Evolutionary conservation across 2,113 vertebrate genomes (phyloP).

Genomic region (Macrotus californicus): DNA sequence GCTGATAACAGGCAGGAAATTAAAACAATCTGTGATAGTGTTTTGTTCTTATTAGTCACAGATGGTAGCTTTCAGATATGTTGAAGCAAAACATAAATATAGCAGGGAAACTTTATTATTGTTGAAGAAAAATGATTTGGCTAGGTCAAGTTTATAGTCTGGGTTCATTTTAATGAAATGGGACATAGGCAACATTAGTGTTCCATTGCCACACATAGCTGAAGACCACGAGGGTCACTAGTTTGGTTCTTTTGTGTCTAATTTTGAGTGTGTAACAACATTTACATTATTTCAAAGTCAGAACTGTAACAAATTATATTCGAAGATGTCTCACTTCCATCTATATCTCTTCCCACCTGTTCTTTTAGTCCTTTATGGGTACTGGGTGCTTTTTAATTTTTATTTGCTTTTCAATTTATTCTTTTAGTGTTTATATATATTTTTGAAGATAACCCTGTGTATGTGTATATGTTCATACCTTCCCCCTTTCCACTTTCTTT

Average conservation of each 20-base stretch:
- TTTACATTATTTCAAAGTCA: conserved; percentile 16
- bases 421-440: not conserved
- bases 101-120: conserved; percentile 51
- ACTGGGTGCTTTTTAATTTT: not conserved
- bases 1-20: conserved; percentile 85
- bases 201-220: not conserved
- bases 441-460: not conserved
- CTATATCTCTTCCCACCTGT: not conserved
- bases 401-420: not conserved
- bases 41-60: conserved; percentile 73
- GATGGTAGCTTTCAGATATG: conserved; percentile 74
- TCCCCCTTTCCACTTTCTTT: not conserved
- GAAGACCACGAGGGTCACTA: not conserved
- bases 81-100: conserved; percentile 62
- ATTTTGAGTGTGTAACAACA: conserved; percentile 31
- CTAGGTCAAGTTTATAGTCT: conserved; percentile 25
- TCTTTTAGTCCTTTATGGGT: not conserved
- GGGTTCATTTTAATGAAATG: conserved; percentile 39
- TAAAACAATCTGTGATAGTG: conserved; percentile 77
- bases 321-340: not conserved
- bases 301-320: not conserved
- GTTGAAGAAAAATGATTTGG: conserved; percentile 45
- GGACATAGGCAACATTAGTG: not conserved
- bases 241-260: not conserved
- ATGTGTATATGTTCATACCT: not conserved